phyloP scores from a whole-genome alignment of 2,797 vertebrate genomes.

The Schizopygopsis malacanthus region DNA sequence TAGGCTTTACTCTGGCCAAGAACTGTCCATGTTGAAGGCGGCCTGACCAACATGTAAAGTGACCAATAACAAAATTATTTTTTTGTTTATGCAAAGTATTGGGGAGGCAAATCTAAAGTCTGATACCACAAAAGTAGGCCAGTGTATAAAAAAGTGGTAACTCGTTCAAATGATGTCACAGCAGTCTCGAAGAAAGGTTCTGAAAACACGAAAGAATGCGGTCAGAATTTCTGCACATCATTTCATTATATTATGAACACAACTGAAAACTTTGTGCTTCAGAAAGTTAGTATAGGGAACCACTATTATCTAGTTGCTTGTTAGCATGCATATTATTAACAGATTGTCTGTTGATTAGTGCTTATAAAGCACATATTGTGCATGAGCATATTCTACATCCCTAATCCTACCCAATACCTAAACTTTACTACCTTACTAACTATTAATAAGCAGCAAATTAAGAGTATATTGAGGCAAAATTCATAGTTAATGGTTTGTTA shows the following conservation, averaged over 20 bases:
- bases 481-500: background rate
- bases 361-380: too few species aligned
- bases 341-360: background rate
- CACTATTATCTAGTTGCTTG: background rate
- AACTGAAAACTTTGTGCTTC: background rate
- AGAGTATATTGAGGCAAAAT: background rate
- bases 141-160: constrained; percentile 7
- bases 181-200: background rate
- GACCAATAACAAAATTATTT: background rate
- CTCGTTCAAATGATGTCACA: background rate
- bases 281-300: background rate
- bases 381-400: too few species aligned
- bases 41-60: constrained; percentile 14
- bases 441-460: background rate
- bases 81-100: constrained; percentile 5
- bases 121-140: background rate
- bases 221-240: background rate
- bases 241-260: background rate
- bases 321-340: background rate
- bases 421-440: background rate
- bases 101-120: background rate
- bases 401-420: too few species aligned
- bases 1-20: background rate
- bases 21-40: background rate
- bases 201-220: background rate